Conservation (phyloP, 2,888 invertebrate genomes). For the Trachelus troglodyta region DNA sequence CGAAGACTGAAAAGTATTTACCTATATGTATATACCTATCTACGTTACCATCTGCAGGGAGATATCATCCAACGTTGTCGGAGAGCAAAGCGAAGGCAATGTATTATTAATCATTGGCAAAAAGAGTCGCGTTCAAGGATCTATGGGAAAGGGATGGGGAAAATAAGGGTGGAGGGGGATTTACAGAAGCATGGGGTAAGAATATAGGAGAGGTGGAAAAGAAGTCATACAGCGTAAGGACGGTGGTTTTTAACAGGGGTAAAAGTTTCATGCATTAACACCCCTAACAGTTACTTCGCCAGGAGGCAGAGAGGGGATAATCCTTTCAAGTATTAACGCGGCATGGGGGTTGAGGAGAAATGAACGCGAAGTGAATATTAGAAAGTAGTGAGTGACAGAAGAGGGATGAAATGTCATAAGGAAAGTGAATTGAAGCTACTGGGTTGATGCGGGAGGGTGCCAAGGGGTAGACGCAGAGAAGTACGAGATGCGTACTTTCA, state of each 20-base stretch:
- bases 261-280: no score
- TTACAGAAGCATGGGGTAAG: background rate
- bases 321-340: no score
- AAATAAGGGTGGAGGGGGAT: background rate
- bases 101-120: background rate
- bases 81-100: background rate
- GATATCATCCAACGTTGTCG: background rate
- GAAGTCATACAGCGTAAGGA: no score
- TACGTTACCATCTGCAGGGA: background rate
- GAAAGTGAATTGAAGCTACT: no score
- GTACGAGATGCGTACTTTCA: no score
- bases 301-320: no score
- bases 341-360: background rate
- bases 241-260: no score
- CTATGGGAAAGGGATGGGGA: background rate
- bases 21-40: background rate
- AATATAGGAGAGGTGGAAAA: background rate
- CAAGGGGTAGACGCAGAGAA: no score
- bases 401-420: slow-evolving; percentile 30
- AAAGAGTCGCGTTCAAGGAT: background rate
- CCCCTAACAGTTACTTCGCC: no score
- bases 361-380: background rate
- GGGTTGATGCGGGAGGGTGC: no score
- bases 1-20: background rate
- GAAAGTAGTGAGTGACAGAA: slow-evolving; percentile 26